These are phyloP conservation scores for Microcebus jonahi DNA, from an alignment of 2,113 vertebrate species.

Conservation along the genomic window DNA sequence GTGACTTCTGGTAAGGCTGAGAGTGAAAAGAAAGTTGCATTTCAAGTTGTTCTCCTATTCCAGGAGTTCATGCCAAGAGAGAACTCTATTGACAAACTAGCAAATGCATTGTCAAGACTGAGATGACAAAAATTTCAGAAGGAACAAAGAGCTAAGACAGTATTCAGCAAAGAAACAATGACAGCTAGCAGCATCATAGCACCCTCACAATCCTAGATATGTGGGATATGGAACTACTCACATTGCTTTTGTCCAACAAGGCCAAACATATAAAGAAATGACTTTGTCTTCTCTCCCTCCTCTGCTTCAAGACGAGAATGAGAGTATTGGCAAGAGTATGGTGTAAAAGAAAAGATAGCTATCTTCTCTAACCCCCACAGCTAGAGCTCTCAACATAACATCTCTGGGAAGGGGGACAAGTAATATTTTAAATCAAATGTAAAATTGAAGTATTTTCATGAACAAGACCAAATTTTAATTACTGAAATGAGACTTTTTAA, in stretches of 20 bases:
- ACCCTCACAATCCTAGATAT: not conserved
- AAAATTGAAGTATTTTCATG: not conserved
- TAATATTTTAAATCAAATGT: not conserved
- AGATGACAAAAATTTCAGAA: not conserved
- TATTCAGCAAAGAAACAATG: not conserved
- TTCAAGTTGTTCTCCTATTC: not conserved
- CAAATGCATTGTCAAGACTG: not conserved
- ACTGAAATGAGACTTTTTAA: not conserved
- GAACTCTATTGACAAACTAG: not conserved
- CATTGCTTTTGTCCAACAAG: not conserved
- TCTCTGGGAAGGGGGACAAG: too few species aligned
- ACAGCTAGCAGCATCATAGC: not conserved
- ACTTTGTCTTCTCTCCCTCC: fast-evolving
- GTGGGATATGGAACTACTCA: too few species aligned
- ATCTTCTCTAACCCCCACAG: not conserved
- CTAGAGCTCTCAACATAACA: not conserved
- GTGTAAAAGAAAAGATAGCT: not conserved
- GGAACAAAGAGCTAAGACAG: not conserved
- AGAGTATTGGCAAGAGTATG: fast-evolving
- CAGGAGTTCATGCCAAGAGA: not conserved
- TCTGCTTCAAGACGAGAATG: not conserved
- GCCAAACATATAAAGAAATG: not conserved
- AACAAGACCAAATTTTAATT: not conserved
- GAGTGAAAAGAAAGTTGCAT: not conserved
- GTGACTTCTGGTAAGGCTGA: not conserved